A percentile compares a stretch with the other conserved stretches of the same genome.
phyloP scores from a whole-genome alignment of 2,797 vertebrate genomes.

The Pseudopleuronectes americanus region DNA sequence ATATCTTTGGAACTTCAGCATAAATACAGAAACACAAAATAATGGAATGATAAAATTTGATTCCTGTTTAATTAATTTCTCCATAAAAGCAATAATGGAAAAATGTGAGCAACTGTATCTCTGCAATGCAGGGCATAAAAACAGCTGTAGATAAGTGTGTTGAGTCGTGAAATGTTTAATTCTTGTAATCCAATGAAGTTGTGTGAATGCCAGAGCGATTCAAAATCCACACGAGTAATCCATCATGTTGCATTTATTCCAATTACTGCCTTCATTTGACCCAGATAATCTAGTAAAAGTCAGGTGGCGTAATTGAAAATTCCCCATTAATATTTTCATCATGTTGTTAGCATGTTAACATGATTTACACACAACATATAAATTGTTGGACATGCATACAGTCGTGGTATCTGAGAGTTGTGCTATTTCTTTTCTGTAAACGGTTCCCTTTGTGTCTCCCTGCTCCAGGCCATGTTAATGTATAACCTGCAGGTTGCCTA shows the following conservation, averaged over 20 bases:
- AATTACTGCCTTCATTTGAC: neutral
- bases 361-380: neutral
- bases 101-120: neutral
- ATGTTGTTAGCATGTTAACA: neutral
- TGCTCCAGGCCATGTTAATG: constrained; percentile 87
- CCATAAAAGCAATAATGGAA: neutral
- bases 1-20: neutral
- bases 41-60: neutral
- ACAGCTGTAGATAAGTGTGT: neutral
- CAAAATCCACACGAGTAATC: neutral
- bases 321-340: neutral
- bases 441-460: neutral
- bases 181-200: neutral
- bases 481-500: constrained; percentile 89
- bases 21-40: neutral
- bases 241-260: neutral
- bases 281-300: neutral
- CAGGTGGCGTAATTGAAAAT: neutral
- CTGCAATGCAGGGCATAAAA: neutral
- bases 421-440: neutral
- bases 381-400: neutral
- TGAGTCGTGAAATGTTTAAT: neutral
- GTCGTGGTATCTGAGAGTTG: neutral
- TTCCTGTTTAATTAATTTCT: neutral
- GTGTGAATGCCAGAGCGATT: neutral